These are phyloP conservation scores for Asteroscopus sphinx DNA, from an alignment of 2,888 invertebrate species.

Conservation along the genomic window DNA sequence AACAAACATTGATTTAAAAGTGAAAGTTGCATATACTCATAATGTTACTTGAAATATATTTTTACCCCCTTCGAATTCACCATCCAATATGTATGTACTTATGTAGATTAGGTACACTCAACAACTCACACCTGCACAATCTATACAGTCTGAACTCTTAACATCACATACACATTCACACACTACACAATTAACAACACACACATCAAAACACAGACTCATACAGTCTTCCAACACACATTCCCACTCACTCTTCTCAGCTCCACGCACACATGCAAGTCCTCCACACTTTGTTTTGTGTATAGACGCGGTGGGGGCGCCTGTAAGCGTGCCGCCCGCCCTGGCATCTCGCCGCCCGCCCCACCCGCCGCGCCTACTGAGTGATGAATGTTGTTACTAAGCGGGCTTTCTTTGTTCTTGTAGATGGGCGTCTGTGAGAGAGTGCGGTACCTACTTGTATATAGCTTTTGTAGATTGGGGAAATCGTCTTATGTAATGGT, in stretches of 20 bases:
- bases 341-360: conserved; percentile 61
- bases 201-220: conserved; percentile 3
- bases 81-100: not conserved
- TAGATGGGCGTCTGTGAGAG: conserved; percentile 20
- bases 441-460: not conserved
- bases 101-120: conserved; percentile 2
- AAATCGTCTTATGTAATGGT: too few species aligned
- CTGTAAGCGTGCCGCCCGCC: conserved; percentile 56
- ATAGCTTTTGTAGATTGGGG: not conserved
- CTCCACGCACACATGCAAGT: conserved; percentile 21
- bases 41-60: too few species aligned
- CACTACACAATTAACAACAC: not conserved
- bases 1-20: too few species aligned
- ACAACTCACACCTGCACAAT: conserved; percentile 7
- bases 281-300: not conserved
- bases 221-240: not conserved
- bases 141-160: not conserved
- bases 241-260: conserved; percentile 29
- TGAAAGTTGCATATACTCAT: too few species aligned
- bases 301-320: not conserved
- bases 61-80: not conserved
- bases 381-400: conserved; percentile 43
- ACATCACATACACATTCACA: not conserved
- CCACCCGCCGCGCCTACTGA: conserved; percentile 56
- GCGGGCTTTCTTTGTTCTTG: conserved; percentile 44